A percentile compares a stretch with the other conserved stretches of the same genome.
These are phyloP conservation scores for Macropodus opercularis DNA, from an alignment of 2,797 vertebrate species.

Conservation along the genomic window DNA sequence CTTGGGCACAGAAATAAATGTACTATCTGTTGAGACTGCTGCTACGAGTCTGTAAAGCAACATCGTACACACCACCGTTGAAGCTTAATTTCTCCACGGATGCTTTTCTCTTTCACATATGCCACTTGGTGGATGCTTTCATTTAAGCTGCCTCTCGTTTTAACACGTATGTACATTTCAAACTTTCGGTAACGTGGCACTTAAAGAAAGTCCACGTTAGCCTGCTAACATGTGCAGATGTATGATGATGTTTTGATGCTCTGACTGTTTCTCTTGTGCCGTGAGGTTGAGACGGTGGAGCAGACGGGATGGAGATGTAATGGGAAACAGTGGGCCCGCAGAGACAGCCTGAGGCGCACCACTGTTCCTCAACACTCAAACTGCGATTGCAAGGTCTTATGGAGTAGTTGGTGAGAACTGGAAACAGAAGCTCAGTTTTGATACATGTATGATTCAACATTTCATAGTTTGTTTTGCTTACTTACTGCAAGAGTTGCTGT, in stretches of 20 bases:
- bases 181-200: slow-evolving; percentile 11
- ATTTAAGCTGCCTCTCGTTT: slow-evolving; percentile 32
- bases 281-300: slow-evolving; percentile 21
- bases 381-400: slow-evolving; percentile 13
- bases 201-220: slow-evolving; percentile 3
- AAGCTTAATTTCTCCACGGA: slow-evolving; percentile 10
- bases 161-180: slow-evolving; percentile 2
- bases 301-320: slow-evolving; percentile 54
- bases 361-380: slow-evolving; percentile 47
- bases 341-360: slow-evolving; percentile 44
- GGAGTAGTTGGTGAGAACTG: slow-evolving; percentile 13
- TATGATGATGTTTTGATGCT: slow-evolving; percentile 14
- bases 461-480: slow-evolving; percentile 14
- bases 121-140: slow-evolving; percentile 15
- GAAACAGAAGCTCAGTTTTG: slow-evolving; percentile 26
- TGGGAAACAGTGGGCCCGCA: slow-evolving; percentile 40
- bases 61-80: no score
- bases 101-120: slow-evolving; percentile 19
- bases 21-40: no score
- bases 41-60: no score
- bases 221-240: slow-evolving; percentile 11
- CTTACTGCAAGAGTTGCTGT: slow-evolving; percentile 12
- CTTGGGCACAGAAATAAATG: no score
- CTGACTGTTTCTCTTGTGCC: slow-evolving; percentile 17
- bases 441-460: slow-evolving; percentile 26